Percentiles rank a stretch among this genome's conserved stretches.
phyloP scores from a whole-genome alignment of 2,113 vertebrate species.

The Entomyzon cyanotis region DNA sequence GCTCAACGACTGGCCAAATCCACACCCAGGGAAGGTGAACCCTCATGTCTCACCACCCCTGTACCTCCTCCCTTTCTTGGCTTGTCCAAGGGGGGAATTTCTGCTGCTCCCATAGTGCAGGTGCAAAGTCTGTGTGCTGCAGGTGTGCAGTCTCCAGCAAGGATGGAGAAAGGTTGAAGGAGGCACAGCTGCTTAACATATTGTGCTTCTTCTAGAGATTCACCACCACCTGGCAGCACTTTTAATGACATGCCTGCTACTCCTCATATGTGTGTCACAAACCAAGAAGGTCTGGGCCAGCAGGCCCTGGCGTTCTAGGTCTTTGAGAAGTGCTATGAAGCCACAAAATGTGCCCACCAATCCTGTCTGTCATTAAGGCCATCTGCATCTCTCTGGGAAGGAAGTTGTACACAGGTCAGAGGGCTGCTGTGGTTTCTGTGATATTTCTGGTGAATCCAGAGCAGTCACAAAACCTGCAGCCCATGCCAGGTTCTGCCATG shows the following conservation, averaged over 20 bases:
- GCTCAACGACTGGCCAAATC: neutral
- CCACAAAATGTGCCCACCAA: neutral
- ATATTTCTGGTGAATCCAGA: neutral
- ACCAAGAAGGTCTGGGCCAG: neutral
- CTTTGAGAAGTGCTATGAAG: neutral
- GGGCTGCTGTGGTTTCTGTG: neutral
- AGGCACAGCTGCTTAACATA: rapidly evolving
- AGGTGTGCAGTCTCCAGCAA: neutral
- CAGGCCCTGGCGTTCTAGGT: neutral
- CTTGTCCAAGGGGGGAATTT: neutral
- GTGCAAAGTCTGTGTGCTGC: neutral
- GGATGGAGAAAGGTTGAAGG: neutral
- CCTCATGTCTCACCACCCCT: rapidly evolving
- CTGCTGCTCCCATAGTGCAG: rapidly evolving
- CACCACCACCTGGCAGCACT: neutral
- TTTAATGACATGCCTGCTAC: rapidly evolving
- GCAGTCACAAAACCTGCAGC: neutral
- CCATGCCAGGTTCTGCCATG: rapidly evolving
- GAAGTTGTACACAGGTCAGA: rapidly evolving
- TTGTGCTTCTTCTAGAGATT: neutral
- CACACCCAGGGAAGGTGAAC: neutral
- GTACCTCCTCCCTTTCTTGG: neutral
- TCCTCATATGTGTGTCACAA: rapidly evolving
- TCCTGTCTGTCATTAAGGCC: neutral
- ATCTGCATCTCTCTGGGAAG: neutral